Evolutionary conservation across 2,888 invertebrate species (phyloP), one percentile per base, ranked within the genome.

Genomic region (Diarsia mendica): DNA sequence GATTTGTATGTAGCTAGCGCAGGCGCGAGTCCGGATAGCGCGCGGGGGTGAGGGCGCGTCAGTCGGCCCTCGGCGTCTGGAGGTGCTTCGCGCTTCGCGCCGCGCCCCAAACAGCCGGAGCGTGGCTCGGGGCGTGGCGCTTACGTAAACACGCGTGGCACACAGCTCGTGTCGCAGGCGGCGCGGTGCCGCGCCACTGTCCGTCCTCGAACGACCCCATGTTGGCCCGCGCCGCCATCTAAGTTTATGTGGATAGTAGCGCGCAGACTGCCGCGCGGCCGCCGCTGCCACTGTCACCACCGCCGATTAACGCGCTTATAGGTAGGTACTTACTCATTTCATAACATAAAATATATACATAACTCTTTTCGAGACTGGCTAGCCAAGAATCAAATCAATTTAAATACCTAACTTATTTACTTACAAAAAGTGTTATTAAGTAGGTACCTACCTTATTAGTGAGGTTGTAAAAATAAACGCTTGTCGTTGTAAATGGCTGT

Each of bases 111-210:
- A 94, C 93, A 93, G 95, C 94, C 92, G 91, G 89, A 95, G 95
- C 94, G 95, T 95, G 96, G 96, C 96, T 95, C 96, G 96, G 96
- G 96, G 96, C 96, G 96, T 96, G 96, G 96, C 96, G 96, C 96
- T 96, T 96, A 96, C 96, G 95, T 96, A 96, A 96, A 96, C 96
- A 96, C 95, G 96, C 95, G 95, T 93, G 93, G 90, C 90, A 84
- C 89, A 89, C 88, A 89, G 90, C 89, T 91, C 90, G 90, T 89
- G 92, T 90, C 90, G 89, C 92, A 90, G 93, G 94, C 93, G 94
- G 94, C 94, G 94, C 94, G 94, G 93, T 86, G 93, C 95, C 94
- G 93, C 93, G 92, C 92, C 93, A 94, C 92, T 93, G 92, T 95
- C 95, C 96, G 95, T 96, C 96, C 95, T 87, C 91, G 92, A 92